These are phyloP conservation scores for Acromyrmex heyeri DNA, from an alignment of 1,140 invertebrate genomes.

Conservation along the genomic window DNA sequence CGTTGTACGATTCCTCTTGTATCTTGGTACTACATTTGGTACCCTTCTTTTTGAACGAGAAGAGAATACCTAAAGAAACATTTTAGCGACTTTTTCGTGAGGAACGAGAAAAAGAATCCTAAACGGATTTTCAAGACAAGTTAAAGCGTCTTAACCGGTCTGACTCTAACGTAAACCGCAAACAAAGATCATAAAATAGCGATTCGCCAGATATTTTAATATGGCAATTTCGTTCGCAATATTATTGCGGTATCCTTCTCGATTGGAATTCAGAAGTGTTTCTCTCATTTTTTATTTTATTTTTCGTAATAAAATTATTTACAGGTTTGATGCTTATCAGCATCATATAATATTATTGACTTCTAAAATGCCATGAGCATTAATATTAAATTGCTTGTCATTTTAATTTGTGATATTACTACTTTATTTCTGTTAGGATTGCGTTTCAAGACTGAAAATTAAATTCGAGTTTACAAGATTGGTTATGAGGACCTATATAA, in stretches of 20 bases:
- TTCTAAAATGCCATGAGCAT: too few species aligned
- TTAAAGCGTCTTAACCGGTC: constrained; percentile 49
- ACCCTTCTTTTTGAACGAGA: neutral
- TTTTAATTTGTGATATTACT: too few species aligned
- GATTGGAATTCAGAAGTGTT: neutral
- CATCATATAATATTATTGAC: too few species aligned
- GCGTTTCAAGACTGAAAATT: too few species aligned
- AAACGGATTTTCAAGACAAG: constrained; percentile 7
- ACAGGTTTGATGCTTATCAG: too few species aligned
- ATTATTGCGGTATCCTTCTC: neutral
- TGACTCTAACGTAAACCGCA: constrained; percentile 17
- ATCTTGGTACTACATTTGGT: neutral
- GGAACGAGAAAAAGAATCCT: constrained; percentile 11
- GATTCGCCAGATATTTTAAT: constrained; percentile 19
- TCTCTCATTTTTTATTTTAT: too few species aligned
- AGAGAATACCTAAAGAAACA: neutral
- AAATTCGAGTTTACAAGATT: too few species aligned
- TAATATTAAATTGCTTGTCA: too few species aligned
- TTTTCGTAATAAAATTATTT: too few species aligned
- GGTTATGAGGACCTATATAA: too few species aligned
- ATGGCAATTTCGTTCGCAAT: neutral
- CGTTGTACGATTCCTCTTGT: neutral
- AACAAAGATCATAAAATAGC: neutral
- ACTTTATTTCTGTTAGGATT: too few species aligned
- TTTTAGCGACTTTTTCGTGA: neutral